These are phyloP conservation scores for Ditylenchus weischeri DNA, from an alignment of 2,888 invertebrate genomes.

Conservation along the genomic window DNA sequence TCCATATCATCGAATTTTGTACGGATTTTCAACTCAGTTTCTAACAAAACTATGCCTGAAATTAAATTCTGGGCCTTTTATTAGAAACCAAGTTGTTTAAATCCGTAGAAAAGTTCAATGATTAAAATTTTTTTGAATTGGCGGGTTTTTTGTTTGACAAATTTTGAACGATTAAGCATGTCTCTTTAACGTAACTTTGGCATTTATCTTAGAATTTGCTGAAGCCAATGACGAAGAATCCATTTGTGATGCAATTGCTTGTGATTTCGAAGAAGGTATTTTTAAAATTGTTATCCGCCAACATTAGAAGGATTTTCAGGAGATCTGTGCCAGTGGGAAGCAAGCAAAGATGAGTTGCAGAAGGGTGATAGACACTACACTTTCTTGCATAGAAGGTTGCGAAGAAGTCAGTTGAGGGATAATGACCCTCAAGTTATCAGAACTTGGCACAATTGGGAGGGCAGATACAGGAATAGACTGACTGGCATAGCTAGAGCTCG, in stretches of 20 bases:
- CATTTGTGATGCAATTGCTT: slow-evolving; percentile 35
- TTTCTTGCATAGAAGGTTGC: background rate
- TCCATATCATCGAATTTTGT: too few relatives aligned
- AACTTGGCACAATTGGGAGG: slow-evolving; percentile 53
- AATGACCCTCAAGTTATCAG: slow-evolving; percentile 31
- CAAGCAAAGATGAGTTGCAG: slow-evolving; percentile 34
- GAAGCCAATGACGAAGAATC: slow-evolving; percentile 22
- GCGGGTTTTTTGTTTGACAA: too few relatives aligned
- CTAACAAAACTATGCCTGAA: too few relatives aligned
- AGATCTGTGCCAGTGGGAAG: slow-evolving; percentile 34
- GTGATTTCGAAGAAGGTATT: slow-evolving; percentile 39
- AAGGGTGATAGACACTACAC: slow-evolving; percentile 29
- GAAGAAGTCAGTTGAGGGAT: background rate
- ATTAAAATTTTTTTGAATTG: too few relatives aligned
- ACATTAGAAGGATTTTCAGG: slow-evolving; percentile 13
- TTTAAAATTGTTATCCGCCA: background rate
- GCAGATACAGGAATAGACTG: slow-evolving; percentile 33
- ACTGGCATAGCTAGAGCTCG: slow-evolving; percentile 46
- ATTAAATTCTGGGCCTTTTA: too few relatives aligned
- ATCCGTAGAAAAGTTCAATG: too few relatives aligned
- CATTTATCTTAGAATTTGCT: slow-evolving; percentile 18
- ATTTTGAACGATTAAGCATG: too few relatives aligned
- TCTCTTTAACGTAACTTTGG: too few relatives aligned
- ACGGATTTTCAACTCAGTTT: too few relatives aligned
- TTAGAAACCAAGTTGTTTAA: too few relatives aligned